Base-by-base conservation (phyloP, 1,140 invertebrate species). In the Metopolophium dirhodum region DNA sequence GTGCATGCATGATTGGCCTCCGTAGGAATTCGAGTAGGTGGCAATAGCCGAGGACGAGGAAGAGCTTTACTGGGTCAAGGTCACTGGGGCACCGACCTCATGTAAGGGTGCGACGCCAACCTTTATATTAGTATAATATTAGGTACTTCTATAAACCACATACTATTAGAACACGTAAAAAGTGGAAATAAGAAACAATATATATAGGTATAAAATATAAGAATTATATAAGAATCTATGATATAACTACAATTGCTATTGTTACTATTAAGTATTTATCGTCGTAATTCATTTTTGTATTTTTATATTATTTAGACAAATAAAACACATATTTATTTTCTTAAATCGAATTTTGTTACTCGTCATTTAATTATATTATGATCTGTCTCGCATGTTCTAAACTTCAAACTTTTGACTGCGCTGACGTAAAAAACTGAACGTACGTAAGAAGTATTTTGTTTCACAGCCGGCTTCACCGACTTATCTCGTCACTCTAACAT, bases 41-140 rank as follows among this genome's bases (percentile, higher is more conserved):
- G 86, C 86, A 45, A n/a, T 47, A 45, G 26, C 26, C 30, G 86
- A 30, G 30, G 9, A n/a, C 26, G 47, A 87, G 23, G 86, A 51
- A 49, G 86, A 88, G 47, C 18, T 51, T 35, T 30, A 91, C 61
- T 77, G 68, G 90, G 90, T 91, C 61, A 91, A 91, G 90, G 90
- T 91, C 90, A 91, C 41, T 47, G 90, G 90, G 57, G 23, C 89
- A 37, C 23, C n/a, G n/a, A 88, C 61, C 90, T 68, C 41, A 6
- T 7, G n/a, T n/a, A 20, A 26, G 41, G 47, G 20, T 20, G 47
- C 47, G 54, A 54, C 57, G n/a, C 54, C 7, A 30, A 91, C 41
- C 45, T 82, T 91, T 91, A 35, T 82, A 49, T 77, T 22, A 37
- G 14, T 82, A 82, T 57, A 57, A 57, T 82, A 82, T 82, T 82